Evolutionary conservation across 2,888 invertebrate genomes (phyloP).

Genomic region (Anorthoa munda): DNA sequence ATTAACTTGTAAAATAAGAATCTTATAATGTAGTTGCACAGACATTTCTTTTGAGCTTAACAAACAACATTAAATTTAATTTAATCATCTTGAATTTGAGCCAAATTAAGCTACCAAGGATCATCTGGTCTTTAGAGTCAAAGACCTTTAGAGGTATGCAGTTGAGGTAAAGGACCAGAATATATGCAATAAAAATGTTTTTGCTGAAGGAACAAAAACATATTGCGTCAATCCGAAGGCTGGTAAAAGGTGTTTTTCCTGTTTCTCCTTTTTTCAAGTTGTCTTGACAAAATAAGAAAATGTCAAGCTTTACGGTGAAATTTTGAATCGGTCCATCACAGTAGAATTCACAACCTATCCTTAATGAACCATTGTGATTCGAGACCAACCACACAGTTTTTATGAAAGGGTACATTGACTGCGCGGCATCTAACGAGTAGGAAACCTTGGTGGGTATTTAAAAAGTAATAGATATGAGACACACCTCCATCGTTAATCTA

Average conservation of each 20-base stretch:
- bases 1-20: constrained; percentile 36
- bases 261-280: constrained; percentile 27
- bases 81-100: constrained; percentile 31
- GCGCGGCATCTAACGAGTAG: neutral
- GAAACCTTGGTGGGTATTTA: constrained; percentile 26
- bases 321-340: neutral
- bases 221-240: constrained; percentile 16
- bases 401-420: constrained; percentile 17
- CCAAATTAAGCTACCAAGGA: constrained; percentile 48
- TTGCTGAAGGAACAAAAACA: constrained; percentile 12
- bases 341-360: neutral
- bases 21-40: neutral
- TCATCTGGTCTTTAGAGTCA: constrained; percentile 40
- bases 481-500: constrained; percentile 67
- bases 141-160: constrained; percentile 51
- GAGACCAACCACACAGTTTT: neutral
- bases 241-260: constrained; percentile 46
- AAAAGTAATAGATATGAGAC: constrained; percentile 54
- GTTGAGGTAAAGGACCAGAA: constrained; percentile 30
- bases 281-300: constrained; percentile 21
- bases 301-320: constrained; percentile 12
- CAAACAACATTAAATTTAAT: constrained; percentile 36
- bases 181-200: neutral
- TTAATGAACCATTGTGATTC: neutral
- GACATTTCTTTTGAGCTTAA: constrained; percentile 21